A percentile compares a stretch with the other conserved stretches of the same genome.
Conservation (phyloP, 2,113 vertebrate genomes). For the Oxyura jamaicensis region DNA sequence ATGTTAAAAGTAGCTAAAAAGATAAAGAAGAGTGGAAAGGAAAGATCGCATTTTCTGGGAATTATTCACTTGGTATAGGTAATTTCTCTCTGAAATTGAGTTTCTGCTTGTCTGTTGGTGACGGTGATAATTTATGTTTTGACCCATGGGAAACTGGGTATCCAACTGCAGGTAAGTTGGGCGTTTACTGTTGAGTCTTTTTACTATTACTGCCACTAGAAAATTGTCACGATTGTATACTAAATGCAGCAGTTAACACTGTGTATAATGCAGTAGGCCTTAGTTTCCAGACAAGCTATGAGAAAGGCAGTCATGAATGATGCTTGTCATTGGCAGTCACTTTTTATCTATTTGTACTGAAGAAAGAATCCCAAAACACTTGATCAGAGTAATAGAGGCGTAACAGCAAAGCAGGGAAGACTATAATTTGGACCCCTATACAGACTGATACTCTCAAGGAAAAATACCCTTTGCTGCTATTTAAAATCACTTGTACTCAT, state of each 20-base stretch:
- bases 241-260: not conserved
- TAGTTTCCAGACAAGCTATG: not conserved
- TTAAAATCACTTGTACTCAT: not conserved
- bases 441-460: not conserved
- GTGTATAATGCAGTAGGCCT: not conserved
- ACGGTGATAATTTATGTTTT: not conserved
- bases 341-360: not conserved
- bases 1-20: not conserved
- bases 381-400: not conserved
- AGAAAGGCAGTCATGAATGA: not conserved
- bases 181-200: not conserved
- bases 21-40: not conserved
- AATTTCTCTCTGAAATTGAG: not conserved
- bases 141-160: not conserved
- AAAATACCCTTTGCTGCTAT: fast-evolving
- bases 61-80: not conserved
- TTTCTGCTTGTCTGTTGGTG: not conserved
- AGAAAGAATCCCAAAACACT: not conserved
- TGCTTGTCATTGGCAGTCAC: not conserved
- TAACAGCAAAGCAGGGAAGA: not conserved
- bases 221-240: not conserved
- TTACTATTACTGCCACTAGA: not conserved
- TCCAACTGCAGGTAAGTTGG: not conserved
- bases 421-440: not conserved
- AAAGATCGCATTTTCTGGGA: not conserved